Conservation (phyloP, 2,113 vertebrate species). For the Tyto alba region DNA sequence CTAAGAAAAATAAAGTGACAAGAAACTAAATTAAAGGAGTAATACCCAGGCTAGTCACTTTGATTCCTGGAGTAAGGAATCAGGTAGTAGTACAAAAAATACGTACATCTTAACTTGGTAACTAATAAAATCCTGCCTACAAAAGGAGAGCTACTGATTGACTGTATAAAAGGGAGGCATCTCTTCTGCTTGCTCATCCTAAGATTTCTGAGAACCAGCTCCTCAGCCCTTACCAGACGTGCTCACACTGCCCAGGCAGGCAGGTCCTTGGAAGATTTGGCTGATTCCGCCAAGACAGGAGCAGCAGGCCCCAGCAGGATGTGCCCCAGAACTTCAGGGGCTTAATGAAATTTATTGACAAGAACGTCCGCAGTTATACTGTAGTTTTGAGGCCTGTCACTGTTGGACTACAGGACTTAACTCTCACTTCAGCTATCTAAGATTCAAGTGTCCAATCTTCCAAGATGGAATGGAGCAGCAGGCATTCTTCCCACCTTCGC, state of each 20-base stretch:
- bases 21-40: not conserved
- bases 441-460: not conserved
- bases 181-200: not conserved
- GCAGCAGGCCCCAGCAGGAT: not conserved
- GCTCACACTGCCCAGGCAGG: not conserved
- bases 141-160: not conserved
- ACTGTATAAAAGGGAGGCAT: not conserved
- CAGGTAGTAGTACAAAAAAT: not conserved
- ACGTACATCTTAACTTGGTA: not conserved
- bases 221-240: not conserved
- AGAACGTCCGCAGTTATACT: not conserved
- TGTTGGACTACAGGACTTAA: not conserved
- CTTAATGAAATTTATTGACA: not conserved
- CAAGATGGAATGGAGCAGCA: not conserved
- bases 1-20: not conserved
- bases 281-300: not conserved
- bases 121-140: not conserved
- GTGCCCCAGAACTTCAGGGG: not conserved
- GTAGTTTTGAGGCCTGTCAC: not conserved
- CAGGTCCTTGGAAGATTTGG: not conserved
- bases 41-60: not conserved
- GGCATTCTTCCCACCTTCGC: accelerated
- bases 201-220: not conserved
- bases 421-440: not conserved
- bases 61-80: not conserved